Conservation (phyloP, 2,888 invertebrate genomes). For the Epinotia nisella region DNA sequence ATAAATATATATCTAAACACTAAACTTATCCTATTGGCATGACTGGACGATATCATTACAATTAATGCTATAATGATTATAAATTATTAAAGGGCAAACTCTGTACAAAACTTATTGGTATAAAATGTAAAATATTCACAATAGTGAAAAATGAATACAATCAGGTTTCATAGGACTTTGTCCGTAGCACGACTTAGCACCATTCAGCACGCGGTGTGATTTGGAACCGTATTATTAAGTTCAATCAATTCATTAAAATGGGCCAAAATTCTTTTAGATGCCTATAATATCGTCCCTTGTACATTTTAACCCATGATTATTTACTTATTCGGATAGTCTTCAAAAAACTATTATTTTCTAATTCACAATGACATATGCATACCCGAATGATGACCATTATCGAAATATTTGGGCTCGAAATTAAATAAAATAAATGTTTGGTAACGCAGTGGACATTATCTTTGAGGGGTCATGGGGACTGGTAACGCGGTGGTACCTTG, state of each 20-base stretch:
- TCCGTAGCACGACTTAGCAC: constrained; percentile 83
- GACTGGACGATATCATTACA: constrained; percentile 76
- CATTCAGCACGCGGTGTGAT: constrained; percentile 61
- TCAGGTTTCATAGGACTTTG: constrained; percentile 75
- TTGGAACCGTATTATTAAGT: constrained; percentile 50
- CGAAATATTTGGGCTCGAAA: too few species aligned
- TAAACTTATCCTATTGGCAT: constrained; percentile 80
- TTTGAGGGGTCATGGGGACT: too few species aligned
- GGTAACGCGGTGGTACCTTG: too few species aligned
- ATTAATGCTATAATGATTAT: constrained; percentile 50
- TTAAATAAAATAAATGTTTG: too few species aligned
- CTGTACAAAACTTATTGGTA: constrained; percentile 76
- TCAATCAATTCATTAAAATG: constrained; percentile 11
- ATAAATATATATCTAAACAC: constrained; percentile 47
- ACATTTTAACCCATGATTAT: too few species aligned
- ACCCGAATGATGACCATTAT: too few species aligned
- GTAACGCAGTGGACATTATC: too few species aligned
- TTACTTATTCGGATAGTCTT: too few species aligned
- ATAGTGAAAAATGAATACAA: constrained; percentile 67
- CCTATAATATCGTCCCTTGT: too few species aligned
- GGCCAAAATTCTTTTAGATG: too few species aligned
- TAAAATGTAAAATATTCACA: constrained; percentile 70
- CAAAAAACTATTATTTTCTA: too few species aligned
- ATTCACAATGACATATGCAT: too few species aligned
- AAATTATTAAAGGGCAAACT: constrained; percentile 56